Base-by-base conservation (phyloP, 2,888 invertebrate species). In the Cosmia pyralina region DNA sequence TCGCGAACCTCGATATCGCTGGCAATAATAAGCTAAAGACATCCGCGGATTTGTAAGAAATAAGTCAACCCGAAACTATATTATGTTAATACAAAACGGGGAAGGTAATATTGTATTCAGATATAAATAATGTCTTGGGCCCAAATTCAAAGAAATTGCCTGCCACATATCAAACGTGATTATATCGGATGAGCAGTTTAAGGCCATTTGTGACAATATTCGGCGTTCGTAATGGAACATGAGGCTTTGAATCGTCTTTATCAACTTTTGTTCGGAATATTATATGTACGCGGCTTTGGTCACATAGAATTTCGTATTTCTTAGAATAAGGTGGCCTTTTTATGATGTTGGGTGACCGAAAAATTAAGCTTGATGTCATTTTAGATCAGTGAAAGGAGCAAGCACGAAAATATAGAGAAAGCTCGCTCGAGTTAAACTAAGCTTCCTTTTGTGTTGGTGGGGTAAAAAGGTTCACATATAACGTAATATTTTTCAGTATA, bases 131-230 rank as follows among this genome's bases (percentile, higher is more conserved):
- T 73, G 73, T 67, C 46, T 52, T 55, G 63, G 62, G 52, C 72
- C 71, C 72, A 60, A 72, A 73, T 77, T 75, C 73, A 71, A 57
- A 80, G 77, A 86, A 84, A 85, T 81, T 82, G 79, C 74, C 79
- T 79, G 71, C 66, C 78, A 69, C 77, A 84, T 82, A 81, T 75
- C 72, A 78, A 81, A 85, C 74, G 74, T 83, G 83, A 85, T 88
- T 88, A 84, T 86, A 57, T 75, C 83, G 81, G 81, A 68, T 85
- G 83, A 88, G 72, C 69, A 72, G 76, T 63, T 83, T 77, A 71
- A 80, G 77, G 82, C 85, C 79, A 85, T 85, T 85, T 85, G 66
- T 62, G 83, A 75, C 81, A 85, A 85, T 84, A 84, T 82, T 85
- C 77, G 67, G 70, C 53, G 73, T 76, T 62, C 72, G 69, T 84